phyloP scores from a whole-genome alignment of 1,140 invertebrate species.

The Nautilus pompilius region DNA sequence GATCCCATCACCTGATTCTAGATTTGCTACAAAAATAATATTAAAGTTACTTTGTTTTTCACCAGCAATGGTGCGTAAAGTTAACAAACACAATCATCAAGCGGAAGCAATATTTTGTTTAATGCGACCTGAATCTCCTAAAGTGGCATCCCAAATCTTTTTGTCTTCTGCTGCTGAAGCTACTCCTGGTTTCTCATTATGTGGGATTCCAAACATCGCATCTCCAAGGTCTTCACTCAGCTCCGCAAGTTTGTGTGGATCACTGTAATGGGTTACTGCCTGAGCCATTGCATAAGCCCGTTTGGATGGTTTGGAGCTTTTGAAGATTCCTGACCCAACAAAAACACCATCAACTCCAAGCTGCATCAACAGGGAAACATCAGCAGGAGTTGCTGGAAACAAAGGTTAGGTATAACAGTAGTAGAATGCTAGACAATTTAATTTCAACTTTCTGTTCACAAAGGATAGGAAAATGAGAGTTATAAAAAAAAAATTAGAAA shows the following conservation, averaged over 20 bases:
- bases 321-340: slow-evolving; percentile 49
- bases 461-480: too few species aligned
- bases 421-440: too few species aligned
- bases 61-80: too few species aligned
- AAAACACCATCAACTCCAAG: slow-evolving; percentile 48
- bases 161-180: slow-evolving; percentile 9
- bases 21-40: too few species aligned
- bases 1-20: too few species aligned
- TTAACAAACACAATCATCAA: too few species aligned
- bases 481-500: too few species aligned
- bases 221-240: slow-evolving; percentile 39
- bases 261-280: slow-evolving; percentile 47
- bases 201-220: slow-evolving; percentile 40
- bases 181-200: slow-evolving; percentile 7
- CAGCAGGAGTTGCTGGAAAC: slow-evolving; percentile 43
- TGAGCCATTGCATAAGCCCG: slow-evolving; percentile 45
- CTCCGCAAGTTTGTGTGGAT: slow-evolving; percentile 33
- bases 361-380: slow-evolving; percentile 49
- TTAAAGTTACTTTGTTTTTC: too few species aligned
- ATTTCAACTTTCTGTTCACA: too few species aligned
- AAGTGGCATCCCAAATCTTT: slow-evolving; percentile 34
- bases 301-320: slow-evolving; percentile 34
- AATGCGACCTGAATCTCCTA: slow-evolving; percentile 13
- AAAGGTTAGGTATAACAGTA: too few species aligned
- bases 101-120: too few species aligned